Conservation (phyloP, 2,797 vertebrate species). For the Rhinogobio ventralis region DNA sequence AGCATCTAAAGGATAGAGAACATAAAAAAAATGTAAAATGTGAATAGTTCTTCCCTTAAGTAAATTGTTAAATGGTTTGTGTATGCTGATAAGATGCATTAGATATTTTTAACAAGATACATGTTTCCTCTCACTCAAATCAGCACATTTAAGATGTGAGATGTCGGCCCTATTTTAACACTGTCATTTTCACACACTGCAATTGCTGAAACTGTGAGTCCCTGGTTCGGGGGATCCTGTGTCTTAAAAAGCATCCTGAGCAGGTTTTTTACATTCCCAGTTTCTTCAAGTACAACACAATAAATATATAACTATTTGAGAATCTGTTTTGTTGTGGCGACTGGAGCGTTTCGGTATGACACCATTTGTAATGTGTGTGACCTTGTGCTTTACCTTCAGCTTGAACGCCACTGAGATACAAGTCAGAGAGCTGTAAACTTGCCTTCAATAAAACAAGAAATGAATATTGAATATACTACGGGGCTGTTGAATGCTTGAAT, state of each 20-base stretch:
- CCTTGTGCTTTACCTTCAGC: conserved; percentile 2
- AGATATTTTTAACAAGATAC: neutral
- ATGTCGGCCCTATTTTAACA: conserved; percentile 25
- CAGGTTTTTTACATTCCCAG: neutral
- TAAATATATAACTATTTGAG: neutral
- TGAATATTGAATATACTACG: neutral
- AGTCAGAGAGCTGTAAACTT: neutral
- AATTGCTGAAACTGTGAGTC: conserved; percentile 15
- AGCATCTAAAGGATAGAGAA: neutral
- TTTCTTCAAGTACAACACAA: neutral
- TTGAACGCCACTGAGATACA: no score
- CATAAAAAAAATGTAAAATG: neutral
- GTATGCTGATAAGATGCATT: neutral
- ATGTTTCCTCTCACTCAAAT: neutral
- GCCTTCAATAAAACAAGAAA: neutral
- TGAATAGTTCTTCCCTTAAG: neutral
- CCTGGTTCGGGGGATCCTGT: conserved; percentile 1
- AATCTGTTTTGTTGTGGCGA: neutral
- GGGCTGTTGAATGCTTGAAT: no score
- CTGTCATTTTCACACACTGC: conserved; percentile 38
- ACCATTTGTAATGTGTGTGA: neutral
- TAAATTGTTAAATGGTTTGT: neutral
- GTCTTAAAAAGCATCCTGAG: neutral
- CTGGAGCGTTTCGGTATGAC: neutral
- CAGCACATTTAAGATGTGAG: conserved; percentile 5